Conservation (phyloP, 2,888 invertebrate species). For the Lottia gigantea region DNA sequence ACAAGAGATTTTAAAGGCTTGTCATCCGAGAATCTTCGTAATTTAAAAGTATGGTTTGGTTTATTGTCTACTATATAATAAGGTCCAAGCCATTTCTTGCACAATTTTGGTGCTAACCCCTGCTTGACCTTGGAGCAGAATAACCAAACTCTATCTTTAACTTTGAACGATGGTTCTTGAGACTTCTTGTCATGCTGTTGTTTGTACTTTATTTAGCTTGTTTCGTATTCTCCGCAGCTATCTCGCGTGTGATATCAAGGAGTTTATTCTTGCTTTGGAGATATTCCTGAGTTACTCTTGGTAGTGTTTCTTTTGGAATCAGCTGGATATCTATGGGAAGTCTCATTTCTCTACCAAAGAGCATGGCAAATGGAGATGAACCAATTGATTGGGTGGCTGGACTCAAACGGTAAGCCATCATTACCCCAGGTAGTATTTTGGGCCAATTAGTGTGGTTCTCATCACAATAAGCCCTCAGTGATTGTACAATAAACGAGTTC, state of each 20-base stretch:
- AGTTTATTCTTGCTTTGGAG: constrained; percentile 4
- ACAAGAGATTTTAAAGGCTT: constrained; percentile 1
- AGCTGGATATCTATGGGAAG: constrained; percentile 6
- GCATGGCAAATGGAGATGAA: constrained; percentile 18
- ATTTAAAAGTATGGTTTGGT: constrained; percentile 1
- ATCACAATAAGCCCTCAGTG: constrained; percentile 13
- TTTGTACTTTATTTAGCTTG: constrained; percentile 10
- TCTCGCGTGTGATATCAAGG: not conserved
- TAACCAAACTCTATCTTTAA: constrained; percentile 12
- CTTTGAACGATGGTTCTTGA: constrained; percentile 1
- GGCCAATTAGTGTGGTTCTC: constrained; percentile 13
- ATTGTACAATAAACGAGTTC: constrained; percentile 14
- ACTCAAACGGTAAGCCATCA: constrained; percentile 13
- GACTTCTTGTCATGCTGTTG: constrained; percentile 14
- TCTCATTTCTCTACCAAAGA: constrained; percentile 17
- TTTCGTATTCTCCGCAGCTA: constrained; percentile 8
- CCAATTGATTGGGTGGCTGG: constrained; percentile 15
- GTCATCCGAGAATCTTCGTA: not conserved
- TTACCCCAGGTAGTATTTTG: constrained; percentile 12
- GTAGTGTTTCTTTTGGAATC: constrained; percentile 5
- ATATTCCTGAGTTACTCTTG: not conserved
- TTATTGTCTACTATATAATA: constrained; percentile 12
- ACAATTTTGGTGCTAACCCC: constrained; percentile 11
- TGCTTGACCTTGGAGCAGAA: not conserved
- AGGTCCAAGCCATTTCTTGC: constrained; percentile 12